Evolutionary conservation across 1,140 invertebrate genomes (phyloP), one percentile per base, ranked within the genome.

Genomic region (Drosophila guanche): DNA sequence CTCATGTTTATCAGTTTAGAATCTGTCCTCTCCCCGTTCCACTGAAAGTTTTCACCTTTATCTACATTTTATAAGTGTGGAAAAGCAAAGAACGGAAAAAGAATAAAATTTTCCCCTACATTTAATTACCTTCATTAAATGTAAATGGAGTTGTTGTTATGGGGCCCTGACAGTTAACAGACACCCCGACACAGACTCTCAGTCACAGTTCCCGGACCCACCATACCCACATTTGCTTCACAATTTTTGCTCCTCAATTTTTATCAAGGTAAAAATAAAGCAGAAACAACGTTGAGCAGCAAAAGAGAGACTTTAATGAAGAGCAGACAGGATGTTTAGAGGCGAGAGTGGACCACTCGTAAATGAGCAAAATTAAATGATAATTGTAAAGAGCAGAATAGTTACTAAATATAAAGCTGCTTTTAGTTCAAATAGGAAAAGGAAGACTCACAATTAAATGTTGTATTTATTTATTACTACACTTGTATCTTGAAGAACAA

Each of bases 111-210:
- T 79, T 74, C 74, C 54, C 54, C 42, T 77, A 57, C 60, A 76
- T 90, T 90, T 90, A 90, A 90, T 90, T 90, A 83, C 70, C 51
- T 63, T 88, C 83, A 88, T 90, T 90, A 90, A 90, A 75, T 25
- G 63, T 63, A 79, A 90, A 90, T 86, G 76, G 55, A 86, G 79
- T 77, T 84, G 85, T 85, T 88, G 77, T 65, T 84, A 58, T 66
- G 52, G 29, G 7, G 33, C 59, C 51, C 53, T 53, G 70, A 74
- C 70, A 74, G 59, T 57, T 57, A 65, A 65, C 70, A 74, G 70
- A 65, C 70, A 54, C 27, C 40, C 29, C 22, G 5, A 7, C 37
- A 50, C 53, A 47, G 27, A 46, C 66, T 48, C 5, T 5, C 48
- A 20, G 16, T 4, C 8, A 22, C 20, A 20, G 40, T 25, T 4